A percentile compares a stretch with the other conserved stretches of the same genome.
Conservation (phyloP, 2,888 invertebrate species). For the Monoplex corrugatus region DNA sequence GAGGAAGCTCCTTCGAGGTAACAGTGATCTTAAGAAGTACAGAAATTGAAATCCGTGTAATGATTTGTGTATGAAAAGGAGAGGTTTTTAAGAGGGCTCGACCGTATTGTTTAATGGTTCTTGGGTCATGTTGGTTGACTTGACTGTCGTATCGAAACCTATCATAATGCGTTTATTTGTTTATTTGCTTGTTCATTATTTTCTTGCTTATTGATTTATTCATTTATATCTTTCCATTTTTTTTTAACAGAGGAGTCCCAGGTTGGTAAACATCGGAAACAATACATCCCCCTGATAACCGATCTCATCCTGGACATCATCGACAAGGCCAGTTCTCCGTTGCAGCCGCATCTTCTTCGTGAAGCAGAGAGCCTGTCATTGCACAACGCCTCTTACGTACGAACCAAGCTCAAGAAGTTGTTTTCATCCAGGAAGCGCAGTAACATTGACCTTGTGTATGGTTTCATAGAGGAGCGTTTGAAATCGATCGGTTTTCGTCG, state of each 20-base stretch:
- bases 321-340: not conserved
- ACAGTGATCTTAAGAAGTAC: too few relatives aligned
- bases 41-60: too few relatives aligned
- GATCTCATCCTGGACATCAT: slow-evolving; percentile 2
- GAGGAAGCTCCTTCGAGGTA: too few relatives aligned
- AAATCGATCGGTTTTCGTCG: not conserved
- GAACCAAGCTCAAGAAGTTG: not conserved
- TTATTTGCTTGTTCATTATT: too few relatives aligned
- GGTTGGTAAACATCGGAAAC: not conserved
- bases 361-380: not conserved
- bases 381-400: not conserved
- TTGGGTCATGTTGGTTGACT: too few relatives aligned
- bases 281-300: not conserved
- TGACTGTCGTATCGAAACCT: too few relatives aligned
- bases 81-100: too few relatives aligned
- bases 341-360: not conserved
- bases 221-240: too few relatives aligned
- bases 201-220: too few relatives aligned
- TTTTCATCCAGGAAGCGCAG: not conserved
- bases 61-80: too few relatives aligned
- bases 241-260: not conserved
- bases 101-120: too few relatives aligned
- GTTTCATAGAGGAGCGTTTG: not conserved
- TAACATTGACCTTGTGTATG: not conserved
- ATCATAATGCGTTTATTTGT: too few relatives aligned